Evolutionary conservation across 2,888 invertebrate species (phyloP).

Genomic region (Priocnemis perturbator): DNA sequence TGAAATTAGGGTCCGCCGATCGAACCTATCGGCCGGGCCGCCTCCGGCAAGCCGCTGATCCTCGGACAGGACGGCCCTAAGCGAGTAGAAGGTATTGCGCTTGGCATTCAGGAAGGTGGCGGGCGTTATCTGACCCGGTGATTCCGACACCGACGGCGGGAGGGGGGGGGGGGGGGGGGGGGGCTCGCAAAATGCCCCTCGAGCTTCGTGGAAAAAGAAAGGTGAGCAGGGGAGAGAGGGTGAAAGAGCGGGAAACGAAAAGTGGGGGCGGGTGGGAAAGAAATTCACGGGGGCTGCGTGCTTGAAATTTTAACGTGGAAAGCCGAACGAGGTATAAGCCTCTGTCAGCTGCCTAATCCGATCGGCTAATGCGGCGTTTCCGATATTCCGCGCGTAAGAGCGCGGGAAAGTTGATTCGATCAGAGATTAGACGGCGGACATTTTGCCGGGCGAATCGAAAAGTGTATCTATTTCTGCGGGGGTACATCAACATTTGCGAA

Average conservation of each 20-base stretch:
- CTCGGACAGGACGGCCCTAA: slow-evolving; percentile 37
- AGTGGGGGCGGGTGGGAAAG: neutral
- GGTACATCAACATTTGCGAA: too few relatives aligned
- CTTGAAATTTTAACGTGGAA: slow-evolving; percentile 30
- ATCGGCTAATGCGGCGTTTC: neutral
- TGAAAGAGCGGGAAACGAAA: neutral
- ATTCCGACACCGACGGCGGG: slow-evolving; percentile 32
- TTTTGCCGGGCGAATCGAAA: too few relatives aligned
- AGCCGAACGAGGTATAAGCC: slow-evolving; percentile 22
- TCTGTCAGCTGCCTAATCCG: neutral
- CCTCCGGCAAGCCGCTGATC: slow-evolving; percentile 39
- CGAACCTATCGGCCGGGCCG: slow-evolving; percentile 34
- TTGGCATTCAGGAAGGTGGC: slow-evolving; percentile 44
- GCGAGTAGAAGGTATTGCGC: slow-evolving; percentile 37
- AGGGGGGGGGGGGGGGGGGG: slow-evolving; percentile 1
- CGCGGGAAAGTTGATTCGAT: too few relatives aligned
- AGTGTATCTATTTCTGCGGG: too few relatives aligned
- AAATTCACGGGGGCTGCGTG: slow-evolving; percentile 28
- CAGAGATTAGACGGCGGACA: too few relatives aligned
- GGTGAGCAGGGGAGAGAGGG: neutral
- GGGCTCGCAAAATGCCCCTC: slow-evolving; percentile 33
- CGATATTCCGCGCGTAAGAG: too few relatives aligned
- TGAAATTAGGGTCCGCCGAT: slow-evolving; percentile 24
- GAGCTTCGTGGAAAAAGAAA: slow-evolving; percentile 23
- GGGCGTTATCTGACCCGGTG: slow-evolving; percentile 43